Evolutionary conservation across 2,797 vertebrate species (phyloP), one percentile per base, ranked within the genome.

Genomic region (Epinephelus coioides): DNA sequence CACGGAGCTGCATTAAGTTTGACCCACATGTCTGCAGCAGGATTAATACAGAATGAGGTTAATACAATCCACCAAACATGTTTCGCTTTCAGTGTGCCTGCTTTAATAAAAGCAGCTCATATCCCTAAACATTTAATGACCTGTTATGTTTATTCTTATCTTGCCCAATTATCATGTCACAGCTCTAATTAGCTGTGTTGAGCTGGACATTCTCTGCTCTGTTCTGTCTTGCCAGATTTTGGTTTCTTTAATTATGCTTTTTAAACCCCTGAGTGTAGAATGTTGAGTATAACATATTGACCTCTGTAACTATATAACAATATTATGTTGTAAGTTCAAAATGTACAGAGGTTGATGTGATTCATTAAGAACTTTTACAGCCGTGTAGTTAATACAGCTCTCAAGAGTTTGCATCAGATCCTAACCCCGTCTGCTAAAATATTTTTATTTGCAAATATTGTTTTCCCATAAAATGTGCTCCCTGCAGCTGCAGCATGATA

Each of bases 41-140:
- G 53, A 85, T 86, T 88, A 77, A 81, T 66, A 56, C 34, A 57
- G 75, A 75, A 74, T 14, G 25, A 84, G 63, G 73, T 70, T 82
- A 73, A 82, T 56, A 55, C 46, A 53, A 64, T 60, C 70, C 8
- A 38, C 59, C 47, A 69, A 85, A 74, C 70, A 14, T 64, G 53
- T 73, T 80, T 69, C 21, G 38, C 71, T 83, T 30, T 66, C 73
- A 73, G 67, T 55, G 23, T 53, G 74, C 76, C 75, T 25, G 61
- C 57, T 73, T 68, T 51, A 83, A 78, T 88, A 73, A 73, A 79
- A 81, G 40, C 71, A 46, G 46, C 88, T 85, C 70, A 55, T 79
- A 72, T 85, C 76, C 79, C 69, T 67, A 69, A 89, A 90, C 82
- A 78, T 81, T 87, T 91, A 85, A 85, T 82, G 82, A 84, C 69